Conservation (phyloP, 1,140 invertebrate species). For the Ips nitidus region DNA sequence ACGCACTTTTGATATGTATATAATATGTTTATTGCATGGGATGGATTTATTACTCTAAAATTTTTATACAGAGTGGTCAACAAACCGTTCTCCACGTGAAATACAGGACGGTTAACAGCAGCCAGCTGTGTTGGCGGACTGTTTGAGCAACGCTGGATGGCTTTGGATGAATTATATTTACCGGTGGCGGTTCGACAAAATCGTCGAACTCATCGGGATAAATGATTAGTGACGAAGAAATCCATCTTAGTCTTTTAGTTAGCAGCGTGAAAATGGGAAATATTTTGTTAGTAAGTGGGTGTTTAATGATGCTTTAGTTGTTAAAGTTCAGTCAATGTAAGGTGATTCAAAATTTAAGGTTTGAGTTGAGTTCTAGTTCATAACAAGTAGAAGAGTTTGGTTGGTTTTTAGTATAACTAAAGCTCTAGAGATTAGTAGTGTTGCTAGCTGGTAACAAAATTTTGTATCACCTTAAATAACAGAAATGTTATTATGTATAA, state of each 20-base stretch:
- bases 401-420: too few relatives aligned
- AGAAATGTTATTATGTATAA: too few relatives aligned
- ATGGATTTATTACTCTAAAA: not conserved
- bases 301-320: slow-evolving; percentile 22
- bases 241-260: slow-evolving; percentile 56
- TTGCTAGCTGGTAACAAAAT: too few relatives aligned
- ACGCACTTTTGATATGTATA: slow-evolving; percentile 8
- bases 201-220: slow-evolving; percentile 61
- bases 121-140: slow-evolving; percentile 17
- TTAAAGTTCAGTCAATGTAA: slow-evolving; percentile 3
- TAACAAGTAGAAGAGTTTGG: too few relatives aligned
- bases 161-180: slow-evolving; percentile 68
- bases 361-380: too few relatives aligned
- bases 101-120: not conserved
- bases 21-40: not conserved
- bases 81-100: slow-evolving; percentile 5
- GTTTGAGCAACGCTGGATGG: slow-evolving; percentile 50
- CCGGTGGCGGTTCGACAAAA: slow-evolving; percentile 64
- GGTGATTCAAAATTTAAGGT: too few relatives aligned
- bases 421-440: too few relatives aligned
- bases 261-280: slow-evolving; percentile 41
- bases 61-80: slow-evolving; percentile 19
- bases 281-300: too few relatives aligned
- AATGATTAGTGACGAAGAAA: slow-evolving; percentile 60
- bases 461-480: too few relatives aligned